Base-by-base conservation (phyloP, 1,140 invertebrate genomes). In the Eulimnadia texana region DNA sequence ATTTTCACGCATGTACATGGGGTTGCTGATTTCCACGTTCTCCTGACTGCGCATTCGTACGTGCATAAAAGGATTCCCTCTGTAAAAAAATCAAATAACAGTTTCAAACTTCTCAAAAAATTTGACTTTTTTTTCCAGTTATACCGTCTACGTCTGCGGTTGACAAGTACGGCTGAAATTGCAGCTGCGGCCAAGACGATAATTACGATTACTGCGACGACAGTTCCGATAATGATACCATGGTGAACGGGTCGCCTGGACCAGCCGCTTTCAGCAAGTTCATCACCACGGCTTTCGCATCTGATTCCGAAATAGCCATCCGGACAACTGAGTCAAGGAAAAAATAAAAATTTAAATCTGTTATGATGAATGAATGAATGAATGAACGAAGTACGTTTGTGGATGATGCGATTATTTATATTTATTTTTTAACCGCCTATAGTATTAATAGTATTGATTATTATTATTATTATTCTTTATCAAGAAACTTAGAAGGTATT, bases 21-120 rank as follows among this genome's bases (percentile, higher is more conserved):
- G 88, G 75, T 91, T 91, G 68, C 73, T 83, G 60, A 89, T 86
- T 74, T 88, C 87, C 67, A 88, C 80, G 61, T 76, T 76, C 6
- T 66, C 68, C 71, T 84, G 85, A 68, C 89, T 86, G 60, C 84
- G 78, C 68, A 90, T 82, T 16, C 86, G 76, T 28, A 84, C 82
- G 74, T 90, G 88, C 64, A 81, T 80, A 71, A 90, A 90, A 28
- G 82, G 77, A 66, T 77, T 75, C 24, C 78, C 79, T 66, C 78
- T 84, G 33, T 62, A 58, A 16, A 49, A 42, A 9, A 19, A 19
- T 27, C 19, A 27, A n/a, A n/a, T n/a, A n/a, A 53, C 9, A 33
- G 11, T 22, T 57, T 24, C 1, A 16, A 27, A 13, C 60, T 9
- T 28, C 28, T 19, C 2, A 33, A 3, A 54, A 27, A 22, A 9